These are phyloP conservation scores for Trematomus loennbergii DNA, from an alignment of 2,113 vertebrate species.

Conservation along the genomic window DNA sequence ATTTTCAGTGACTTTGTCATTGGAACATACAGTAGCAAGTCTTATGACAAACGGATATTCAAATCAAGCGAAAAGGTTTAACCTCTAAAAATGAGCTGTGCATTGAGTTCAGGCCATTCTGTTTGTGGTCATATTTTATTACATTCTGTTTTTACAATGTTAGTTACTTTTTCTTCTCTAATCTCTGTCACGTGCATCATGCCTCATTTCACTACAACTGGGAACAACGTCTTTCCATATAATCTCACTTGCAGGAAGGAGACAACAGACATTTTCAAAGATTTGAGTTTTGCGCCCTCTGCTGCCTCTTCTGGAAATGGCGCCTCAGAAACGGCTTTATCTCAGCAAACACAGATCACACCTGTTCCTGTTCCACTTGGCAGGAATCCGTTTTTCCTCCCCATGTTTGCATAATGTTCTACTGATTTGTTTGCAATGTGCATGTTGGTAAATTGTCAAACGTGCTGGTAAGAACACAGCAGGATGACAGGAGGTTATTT, in stretches of 20 bases:
- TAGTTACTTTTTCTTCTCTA: neutral
- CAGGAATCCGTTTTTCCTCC: neutral
- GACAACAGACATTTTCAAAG: constrained; percentile 13
- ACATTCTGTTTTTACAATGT: too few relatives aligned
- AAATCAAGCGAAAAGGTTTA: too few relatives aligned
- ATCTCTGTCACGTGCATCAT: rapidly evolving
- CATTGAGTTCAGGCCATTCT: neutral
- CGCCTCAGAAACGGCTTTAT: neutral
- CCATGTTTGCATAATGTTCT: neutral
- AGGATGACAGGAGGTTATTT: neutral
- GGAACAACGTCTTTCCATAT: neutral
- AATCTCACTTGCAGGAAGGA: neutral
- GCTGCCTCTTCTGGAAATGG: constrained; percentile 21
- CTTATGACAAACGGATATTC: too few relatives aligned
- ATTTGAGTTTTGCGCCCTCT: constrained; percentile 47
- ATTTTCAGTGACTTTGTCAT: neutral
- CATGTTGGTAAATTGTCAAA: constrained; percentile 16
- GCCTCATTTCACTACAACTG: neutral
- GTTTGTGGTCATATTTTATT: neutral
- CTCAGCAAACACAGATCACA: neutral
- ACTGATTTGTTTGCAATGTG: constrained; percentile 13
- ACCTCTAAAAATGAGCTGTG: too few relatives aligned
- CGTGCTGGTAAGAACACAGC: constrained; percentile 1
- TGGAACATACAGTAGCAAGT: neutral
- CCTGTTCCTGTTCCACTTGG: constrained; percentile 9